Conservation (phyloP, 2,113 vertebrate genomes). For the Catharus bicknelli region DNA sequence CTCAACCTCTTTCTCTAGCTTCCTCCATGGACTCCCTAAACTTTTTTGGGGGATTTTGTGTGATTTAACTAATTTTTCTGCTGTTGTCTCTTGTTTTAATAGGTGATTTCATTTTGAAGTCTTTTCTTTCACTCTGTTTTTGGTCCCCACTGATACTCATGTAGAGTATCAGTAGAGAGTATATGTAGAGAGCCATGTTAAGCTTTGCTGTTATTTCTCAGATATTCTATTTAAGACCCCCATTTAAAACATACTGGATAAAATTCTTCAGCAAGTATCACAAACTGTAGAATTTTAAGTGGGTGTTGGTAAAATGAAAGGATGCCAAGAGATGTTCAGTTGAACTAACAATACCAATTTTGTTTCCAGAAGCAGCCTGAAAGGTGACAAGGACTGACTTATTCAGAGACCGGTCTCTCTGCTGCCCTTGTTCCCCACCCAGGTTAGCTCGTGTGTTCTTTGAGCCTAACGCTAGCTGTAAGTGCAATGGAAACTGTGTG, state of each 20-base stretch:
- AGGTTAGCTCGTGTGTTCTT: not conserved
- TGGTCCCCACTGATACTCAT: fast-evolving
- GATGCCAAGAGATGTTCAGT: not conserved
- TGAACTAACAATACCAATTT: conserved; percentile 2
- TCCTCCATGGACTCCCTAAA: not conserved
- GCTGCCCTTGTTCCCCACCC: conserved; percentile 16
- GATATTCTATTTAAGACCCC: not conserved
- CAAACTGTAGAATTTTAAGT: not conserved
- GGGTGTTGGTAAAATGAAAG: not conserved
- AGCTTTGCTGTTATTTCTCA: not conserved
- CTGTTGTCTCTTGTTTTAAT: not conserved
- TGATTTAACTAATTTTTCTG: not conserved
- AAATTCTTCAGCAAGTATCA: not conserved
- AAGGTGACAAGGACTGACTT: conserved; percentile 41
- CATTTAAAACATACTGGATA: not conserved
- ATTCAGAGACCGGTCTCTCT: not conserved
- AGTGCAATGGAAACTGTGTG: not conserved
- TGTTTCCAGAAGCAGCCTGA: conserved; percentile 36
- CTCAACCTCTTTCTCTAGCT: not conserved
- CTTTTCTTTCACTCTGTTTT: not conserved
- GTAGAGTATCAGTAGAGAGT: not conserved
- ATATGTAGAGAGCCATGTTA: not conserved
- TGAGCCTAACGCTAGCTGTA: not conserved
- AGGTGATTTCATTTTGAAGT: not conserved
- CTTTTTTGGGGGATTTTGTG: not conserved